Conservation (phyloP, 2,888 invertebrate species). For the Leptinotarsa juncta region DNA sequence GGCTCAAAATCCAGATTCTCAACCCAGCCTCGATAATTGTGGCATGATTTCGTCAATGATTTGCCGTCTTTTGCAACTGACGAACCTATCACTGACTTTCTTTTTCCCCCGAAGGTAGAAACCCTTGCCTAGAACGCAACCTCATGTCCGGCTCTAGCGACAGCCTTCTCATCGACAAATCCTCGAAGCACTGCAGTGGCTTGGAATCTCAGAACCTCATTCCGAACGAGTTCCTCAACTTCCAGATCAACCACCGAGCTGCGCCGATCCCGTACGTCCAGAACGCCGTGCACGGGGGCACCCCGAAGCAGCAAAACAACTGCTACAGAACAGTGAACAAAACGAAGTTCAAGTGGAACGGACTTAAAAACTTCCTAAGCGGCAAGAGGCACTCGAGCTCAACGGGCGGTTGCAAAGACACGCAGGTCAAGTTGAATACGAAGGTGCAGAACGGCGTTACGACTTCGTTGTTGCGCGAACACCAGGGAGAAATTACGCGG, state of each 20-base stretch:
- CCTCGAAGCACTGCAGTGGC: conserved; percentile 70
- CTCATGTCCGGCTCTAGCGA: conserved; percentile 70
- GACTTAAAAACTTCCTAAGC: conserved; percentile 66
- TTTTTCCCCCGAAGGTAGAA: conserved; percentile 60
- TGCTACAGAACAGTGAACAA: conserved; percentile 41
- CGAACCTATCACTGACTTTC: conserved; percentile 69
- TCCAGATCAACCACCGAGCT: conserved; percentile 66
- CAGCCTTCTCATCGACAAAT: conserved; percentile 74
- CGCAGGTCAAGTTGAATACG: conserved; percentile 69
- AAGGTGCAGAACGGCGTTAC: conserved; percentile 68
- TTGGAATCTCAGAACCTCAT: conserved; percentile 68
- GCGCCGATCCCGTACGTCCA: conserved; percentile 79
- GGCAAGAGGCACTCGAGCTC: conserved; percentile 50
- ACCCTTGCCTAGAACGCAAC: conserved; percentile 81
- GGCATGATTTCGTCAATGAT: too few relatives aligned
- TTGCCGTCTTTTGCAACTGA: too few relatives aligned
- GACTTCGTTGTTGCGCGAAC: conserved; percentile 62
- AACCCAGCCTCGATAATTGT: too few relatives aligned
- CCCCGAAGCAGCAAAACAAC: conserved; percentile 64
- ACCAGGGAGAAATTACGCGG: conserved; percentile 57
- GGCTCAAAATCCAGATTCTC: too few relatives aligned
- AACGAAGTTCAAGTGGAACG: conserved; percentile 67
- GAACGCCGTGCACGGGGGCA: conserved; percentile 73
- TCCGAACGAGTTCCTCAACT: conserved; percentile 68
- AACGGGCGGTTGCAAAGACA: conserved; percentile 51